Base-by-base conservation (phyloP, 2,797 vertebrate species). In the Passerculus sandwichensis region DNA sequence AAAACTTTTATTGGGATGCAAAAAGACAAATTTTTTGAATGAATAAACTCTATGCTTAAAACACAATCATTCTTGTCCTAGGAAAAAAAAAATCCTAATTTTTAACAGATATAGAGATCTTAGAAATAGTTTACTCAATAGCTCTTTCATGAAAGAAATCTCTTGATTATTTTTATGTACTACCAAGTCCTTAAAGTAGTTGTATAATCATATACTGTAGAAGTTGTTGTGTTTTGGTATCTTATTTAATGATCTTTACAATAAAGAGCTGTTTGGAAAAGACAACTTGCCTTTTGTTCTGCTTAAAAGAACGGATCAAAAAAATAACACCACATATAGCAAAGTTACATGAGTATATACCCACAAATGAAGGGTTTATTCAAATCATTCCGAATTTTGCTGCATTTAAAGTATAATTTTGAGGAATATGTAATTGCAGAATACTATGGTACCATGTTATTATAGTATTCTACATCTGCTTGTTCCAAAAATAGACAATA, bases 201-300 rank as follows among this genome's bases (percentile, higher is more conserved):
- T 88, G 29, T 57, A 40, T 42, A 82, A 67, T 20, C 6, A 29
- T 40, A 44, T 66, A 69, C 10, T 29, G 19, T 50, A 69, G 17
- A 62, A 74, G 44, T 50, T 65, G 56, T 38, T 79, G 72, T 78
- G 56, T 61, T 96, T 88, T 85, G 42, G 19, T 61, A 88, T 50
- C 15, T 75, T 67, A 79, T 51, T 80, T 72, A 61, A 64, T 34
- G 30, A n/a, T 67, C 81, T 96, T 90, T 86, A 89, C 80, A 93
- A 95, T 92, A 92, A 95, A 94, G 25, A 94, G 9, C 30, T 88
- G 9, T 74, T 92, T 86, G 66, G n/a, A 80, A 88, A 47, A 78
- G 44, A 75, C 13, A 74, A 40, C 3, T 9, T 83, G 25, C 12
- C 20, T 91, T 89, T 83, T 75, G 3, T 78, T 89, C 45, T 93